A percentile compares a stretch with the other conserved stretches of the same genome.
phyloP scores from a whole-genome alignment of 1,140 invertebrate genomes.

The Drosophila miranda region DNA sequence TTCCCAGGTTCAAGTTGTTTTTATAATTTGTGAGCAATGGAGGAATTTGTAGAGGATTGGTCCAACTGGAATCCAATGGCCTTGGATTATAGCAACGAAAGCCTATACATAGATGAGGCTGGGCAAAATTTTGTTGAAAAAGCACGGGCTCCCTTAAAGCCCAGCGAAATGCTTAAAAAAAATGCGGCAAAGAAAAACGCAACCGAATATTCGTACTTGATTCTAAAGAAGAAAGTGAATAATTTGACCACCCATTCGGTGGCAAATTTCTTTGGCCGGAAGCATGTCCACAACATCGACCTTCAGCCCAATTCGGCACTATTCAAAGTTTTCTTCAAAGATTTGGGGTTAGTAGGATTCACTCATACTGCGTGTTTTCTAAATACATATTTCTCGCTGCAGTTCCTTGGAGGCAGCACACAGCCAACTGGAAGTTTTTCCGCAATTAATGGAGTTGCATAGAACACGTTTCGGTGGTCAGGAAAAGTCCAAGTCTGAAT shows the following conservation, averaged over 20 bases:
- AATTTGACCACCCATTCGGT: conserved; percentile 17
- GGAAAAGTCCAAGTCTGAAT: neutral
- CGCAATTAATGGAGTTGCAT: conserved; percentile 22
- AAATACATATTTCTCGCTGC: neutral
- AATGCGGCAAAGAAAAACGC: neutral
- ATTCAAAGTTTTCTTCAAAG: conserved; percentile 49
- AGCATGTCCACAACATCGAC: conserved; percentile 29
- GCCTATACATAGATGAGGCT: conserved; percentile 5
- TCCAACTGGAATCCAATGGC: conserved; percentile 50
- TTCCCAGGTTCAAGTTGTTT: neutral
- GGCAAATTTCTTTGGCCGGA: conserved; percentile 39
- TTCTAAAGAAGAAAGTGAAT: conserved; percentile 31
- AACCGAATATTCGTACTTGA: conserved; percentile 43
- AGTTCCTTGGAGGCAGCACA: conserved; percentile 44
- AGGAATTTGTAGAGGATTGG: conserved; percentile 5
- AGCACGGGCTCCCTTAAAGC: neutral
- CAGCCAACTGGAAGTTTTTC: conserved; percentile 24
- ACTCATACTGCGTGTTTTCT: neutral
- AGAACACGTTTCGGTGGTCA: neutral
- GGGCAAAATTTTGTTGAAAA: conserved; percentile 9
- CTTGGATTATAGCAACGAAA: conserved; percentile 31
- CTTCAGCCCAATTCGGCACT: conserved; percentile 8
- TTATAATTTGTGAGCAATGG: neutral
- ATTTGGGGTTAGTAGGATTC: conserved; percentile 36
- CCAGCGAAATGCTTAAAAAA: neutral